A percentile compares a stretch with the other conserved stretches of the same genome.
Evolutionary conservation across 2,888 invertebrate genomes (phyloP).

Genomic region (Resseliella maxima): DNA sequence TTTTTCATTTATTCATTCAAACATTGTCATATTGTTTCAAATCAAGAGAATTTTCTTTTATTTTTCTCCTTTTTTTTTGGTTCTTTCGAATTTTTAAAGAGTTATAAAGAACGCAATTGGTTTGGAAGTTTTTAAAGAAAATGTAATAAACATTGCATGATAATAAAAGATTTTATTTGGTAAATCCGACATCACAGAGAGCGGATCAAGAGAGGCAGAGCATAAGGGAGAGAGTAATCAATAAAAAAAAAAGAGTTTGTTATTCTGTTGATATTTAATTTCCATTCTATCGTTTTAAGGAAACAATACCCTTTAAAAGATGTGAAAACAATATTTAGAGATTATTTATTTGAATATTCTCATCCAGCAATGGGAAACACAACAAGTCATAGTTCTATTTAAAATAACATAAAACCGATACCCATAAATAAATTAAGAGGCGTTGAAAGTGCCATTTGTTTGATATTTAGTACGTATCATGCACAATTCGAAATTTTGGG

Average conservation of each 20-base stretch:
- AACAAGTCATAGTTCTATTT: not conserved
- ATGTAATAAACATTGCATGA: not conserved
- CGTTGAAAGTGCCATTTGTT: conserved; percentile 5
- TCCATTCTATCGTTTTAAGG: not conserved
- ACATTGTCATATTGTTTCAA: conserved; percentile 27
- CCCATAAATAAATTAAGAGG: conserved; percentile 31
- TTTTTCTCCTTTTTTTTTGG: no score
- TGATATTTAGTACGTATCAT: not conserved
- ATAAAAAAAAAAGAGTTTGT: conserved; percentile 6
- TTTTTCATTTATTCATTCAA: not conserved
- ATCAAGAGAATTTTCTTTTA: not conserved
- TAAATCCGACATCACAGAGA: not conserved
- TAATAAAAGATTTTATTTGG: not conserved
- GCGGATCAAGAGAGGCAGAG: not conserved
- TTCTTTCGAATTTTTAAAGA: conserved; percentile 26
- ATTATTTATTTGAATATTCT: conserved; percentile 24
- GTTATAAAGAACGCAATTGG: not conserved
- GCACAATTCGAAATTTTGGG: not conserved
- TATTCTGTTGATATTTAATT: not conserved
- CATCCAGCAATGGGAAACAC: not conserved
- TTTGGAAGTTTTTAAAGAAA: not conserved
- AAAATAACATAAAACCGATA: not conserved
- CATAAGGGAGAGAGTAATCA: not conserved
- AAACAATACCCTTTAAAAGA: not conserved
- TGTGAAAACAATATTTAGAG: conserved; percentile 26